Evolutionary conservation across 2,888 invertebrate genomes (phyloP).

Genomic region (Falcaria lacertinaria): DNA sequence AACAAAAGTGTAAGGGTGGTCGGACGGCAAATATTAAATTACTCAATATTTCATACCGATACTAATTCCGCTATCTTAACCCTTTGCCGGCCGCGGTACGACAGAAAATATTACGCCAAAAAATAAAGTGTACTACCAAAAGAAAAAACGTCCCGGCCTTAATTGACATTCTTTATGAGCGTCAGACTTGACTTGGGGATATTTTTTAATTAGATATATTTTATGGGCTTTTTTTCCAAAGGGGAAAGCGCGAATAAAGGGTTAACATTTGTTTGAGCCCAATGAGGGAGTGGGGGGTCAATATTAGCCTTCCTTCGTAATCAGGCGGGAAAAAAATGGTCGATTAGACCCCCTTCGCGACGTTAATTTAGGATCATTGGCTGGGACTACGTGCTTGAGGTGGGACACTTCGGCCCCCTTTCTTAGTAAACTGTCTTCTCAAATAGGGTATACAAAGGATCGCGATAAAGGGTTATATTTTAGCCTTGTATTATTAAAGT

Average conservation of each 20-base stretch:
- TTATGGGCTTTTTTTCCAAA: conserved; percentile 78
- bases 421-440: conserved; percentile 48
- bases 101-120: conserved; percentile 65
- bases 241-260: conserved; percentile 72
- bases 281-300: conserved; percentile 63
- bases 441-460: conserved; percentile 48
- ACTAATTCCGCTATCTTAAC: conserved; percentile 79
- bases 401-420: conserved; percentile 27
- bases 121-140: conserved; percentile 49
- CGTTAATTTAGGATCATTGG: conserved; percentile 78
- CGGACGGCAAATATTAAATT: conserved; percentile 70
- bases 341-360: conserved; percentile 69
- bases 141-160: conserved; percentile 69
- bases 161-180: conserved; percentile 81
- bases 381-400: conserved; percentile 48
- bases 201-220: conserved; percentile 82
- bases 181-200: conserved; percentile 78
- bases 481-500: conserved; percentile 8
- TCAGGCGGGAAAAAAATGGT: conserved; percentile 78
- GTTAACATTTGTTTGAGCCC: conserved; percentile 77
- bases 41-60: conserved; percentile 79
- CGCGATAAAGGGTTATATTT: conserved; percentile 36
- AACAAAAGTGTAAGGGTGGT: conserved; percentile 28
- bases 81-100: conserved; percentile 70
- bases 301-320: conserved; percentile 77